Evolutionary conservation across 2,888 invertebrate genomes (phyloP).

Genomic region (Entomobrya proxima): DNA sequence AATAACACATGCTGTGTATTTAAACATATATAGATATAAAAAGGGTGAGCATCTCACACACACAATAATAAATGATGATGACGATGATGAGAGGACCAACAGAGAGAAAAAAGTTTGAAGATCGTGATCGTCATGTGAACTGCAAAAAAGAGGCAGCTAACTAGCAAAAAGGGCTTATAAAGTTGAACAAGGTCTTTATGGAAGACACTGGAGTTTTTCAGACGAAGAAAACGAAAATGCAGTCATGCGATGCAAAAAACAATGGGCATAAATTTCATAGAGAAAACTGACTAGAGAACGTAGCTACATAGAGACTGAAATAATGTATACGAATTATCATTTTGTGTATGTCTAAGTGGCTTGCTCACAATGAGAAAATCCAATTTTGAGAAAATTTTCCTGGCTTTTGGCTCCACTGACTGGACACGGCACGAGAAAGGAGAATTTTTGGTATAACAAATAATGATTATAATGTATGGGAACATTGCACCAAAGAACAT

Average conservation of each 20-base stretch:
- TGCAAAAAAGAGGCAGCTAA: constrained; percentile 14
- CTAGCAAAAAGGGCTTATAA: constrained; percentile 4
- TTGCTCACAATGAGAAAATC: constrained; percentile 15
- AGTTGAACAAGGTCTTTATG: no score
- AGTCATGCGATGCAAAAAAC: constrained; percentile 41
- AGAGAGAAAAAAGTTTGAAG: neutral
- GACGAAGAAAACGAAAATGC: neutral
- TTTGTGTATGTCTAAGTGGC: neutral
- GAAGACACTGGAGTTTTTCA: neutral
- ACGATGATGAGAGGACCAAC: neutral
- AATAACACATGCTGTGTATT: constrained; percentile 19
- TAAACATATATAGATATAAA: no score
- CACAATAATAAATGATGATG: neutral
- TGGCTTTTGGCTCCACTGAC: neutral
- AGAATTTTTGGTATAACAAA: neutral
- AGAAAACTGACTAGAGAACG: neutral
- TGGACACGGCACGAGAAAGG: neutral
- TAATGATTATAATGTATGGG: constrained; percentile 32
- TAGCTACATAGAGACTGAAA: neutral
- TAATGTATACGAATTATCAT: neutral
- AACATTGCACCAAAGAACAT: constrained; percentile 13
- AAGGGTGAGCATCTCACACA: neutral
- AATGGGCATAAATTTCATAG: neutral
- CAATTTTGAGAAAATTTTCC: constrained; percentile 18
- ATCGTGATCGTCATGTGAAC: neutral